These are phyloP conservation scores for Acrocephalus kingi DNA, from an alignment of 2,113 vertebrate species.

Conservation along the genomic window DNA sequence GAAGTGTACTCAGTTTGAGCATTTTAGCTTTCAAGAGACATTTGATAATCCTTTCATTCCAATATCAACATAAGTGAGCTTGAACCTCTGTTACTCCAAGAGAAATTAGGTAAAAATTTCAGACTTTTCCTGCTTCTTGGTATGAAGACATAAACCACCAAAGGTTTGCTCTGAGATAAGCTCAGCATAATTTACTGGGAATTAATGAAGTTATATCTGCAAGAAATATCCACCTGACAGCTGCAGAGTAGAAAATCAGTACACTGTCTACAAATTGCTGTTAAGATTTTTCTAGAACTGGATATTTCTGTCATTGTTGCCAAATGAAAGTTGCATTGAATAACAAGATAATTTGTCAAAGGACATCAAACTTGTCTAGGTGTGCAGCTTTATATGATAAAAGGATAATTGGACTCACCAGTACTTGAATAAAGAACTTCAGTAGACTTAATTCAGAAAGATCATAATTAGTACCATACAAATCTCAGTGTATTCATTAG, in stretches of 20 bases:
- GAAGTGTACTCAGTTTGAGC: neutral
- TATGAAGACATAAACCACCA: neutral
- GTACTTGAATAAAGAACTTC: neutral
- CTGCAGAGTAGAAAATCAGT: neutral
- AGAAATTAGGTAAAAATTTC: neutral
- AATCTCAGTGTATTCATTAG: neutral
- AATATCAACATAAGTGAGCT: neutral
- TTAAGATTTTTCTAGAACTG: neutral
- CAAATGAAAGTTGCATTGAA: neutral
- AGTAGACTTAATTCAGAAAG: neutral
- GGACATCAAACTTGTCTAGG: neutral
- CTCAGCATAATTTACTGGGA: neutral
- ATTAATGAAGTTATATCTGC: neutral
- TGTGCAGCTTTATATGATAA: neutral
- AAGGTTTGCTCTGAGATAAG: neutral
- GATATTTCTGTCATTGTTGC: neutral
- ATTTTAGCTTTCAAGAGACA: neutral
- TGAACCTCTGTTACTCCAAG: neutral
- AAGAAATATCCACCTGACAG: neutral
- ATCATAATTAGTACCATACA: neutral
- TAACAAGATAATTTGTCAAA: neutral
- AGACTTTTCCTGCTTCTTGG: neutral
- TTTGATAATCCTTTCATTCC: neutral
- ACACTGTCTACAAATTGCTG: neutral
- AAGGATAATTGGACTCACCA: neutral